Evolutionary conservation across 2,888 invertebrate species (phyloP).

Genomic region (Charanyca ferruginea): DNA sequence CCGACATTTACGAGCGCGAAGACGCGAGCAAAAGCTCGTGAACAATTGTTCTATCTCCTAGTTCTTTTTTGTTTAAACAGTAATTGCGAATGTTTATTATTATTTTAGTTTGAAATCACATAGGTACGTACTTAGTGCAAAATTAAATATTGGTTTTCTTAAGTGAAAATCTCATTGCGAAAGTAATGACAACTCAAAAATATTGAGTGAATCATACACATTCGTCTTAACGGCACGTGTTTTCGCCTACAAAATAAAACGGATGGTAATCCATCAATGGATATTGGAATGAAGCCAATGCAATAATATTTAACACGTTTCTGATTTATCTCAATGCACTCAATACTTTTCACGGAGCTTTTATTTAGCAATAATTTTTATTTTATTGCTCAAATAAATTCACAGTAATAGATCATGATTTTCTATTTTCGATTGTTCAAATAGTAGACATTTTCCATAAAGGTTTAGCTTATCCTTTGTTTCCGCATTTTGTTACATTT

Average conservation of each 20-base stretch:
- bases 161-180: background rate
- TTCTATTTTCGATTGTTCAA: background rate
- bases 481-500: too few species aligned
- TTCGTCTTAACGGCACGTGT: background rate
- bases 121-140: too few species aligned
- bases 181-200: background rate
- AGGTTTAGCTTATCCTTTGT: background rate
- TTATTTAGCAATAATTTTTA: background rate
- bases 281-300: slow-evolving; percentile 19
- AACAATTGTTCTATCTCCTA: too few species aligned
- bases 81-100: too few species aligned
- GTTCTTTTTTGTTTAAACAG: too few species aligned
- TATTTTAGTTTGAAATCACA: too few species aligned
- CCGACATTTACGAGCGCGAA: too few species aligned
- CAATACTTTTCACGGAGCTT: background rate
- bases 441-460: too few species aligned
- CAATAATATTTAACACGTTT: slow-evolving; percentile 11
- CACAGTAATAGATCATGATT: background rate
- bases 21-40: too few species aligned
- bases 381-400: slow-evolving; percentile 8
- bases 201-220: background rate
- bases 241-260: slow-evolving; percentile 17
- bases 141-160: too few species aligned
- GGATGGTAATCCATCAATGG: background rate
- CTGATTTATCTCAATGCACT: slow-evolving; percentile 18